Percentiles rank a stretch among this genome's conserved stretches.
These are phyloP conservation scores for Lithodes maja DNA, from an alignment of 2,888 invertebrate species.

Conservation along the genomic window DNA sequence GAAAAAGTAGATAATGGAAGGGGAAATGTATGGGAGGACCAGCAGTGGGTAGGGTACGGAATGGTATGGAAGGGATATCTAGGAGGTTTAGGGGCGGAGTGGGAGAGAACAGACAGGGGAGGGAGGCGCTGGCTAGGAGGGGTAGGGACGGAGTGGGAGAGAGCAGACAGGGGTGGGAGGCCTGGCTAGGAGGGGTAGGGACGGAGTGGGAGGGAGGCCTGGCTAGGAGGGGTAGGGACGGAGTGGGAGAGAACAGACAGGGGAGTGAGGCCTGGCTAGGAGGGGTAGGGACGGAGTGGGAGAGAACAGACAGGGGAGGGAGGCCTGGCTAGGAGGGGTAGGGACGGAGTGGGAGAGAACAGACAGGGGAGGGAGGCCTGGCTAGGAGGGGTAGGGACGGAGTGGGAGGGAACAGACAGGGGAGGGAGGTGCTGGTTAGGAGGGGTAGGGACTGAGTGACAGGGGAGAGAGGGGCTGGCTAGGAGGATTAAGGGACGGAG, in stretches of 20 bases:
- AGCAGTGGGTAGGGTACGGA: neutral
- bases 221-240: no score
- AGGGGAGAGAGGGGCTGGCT: neutral
- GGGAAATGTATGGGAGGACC: neutral
- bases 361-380: neutral
- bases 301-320: neutral
- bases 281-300: no score
- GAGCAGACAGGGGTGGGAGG: neutral
- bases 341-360: no score
- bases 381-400: neutral
- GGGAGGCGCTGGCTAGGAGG: neutral
- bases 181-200: neutral
- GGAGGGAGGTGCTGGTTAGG: neutral
- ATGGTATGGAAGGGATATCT: neutral
- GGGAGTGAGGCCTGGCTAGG: neutral
- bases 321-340: neutral
- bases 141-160: neutral
- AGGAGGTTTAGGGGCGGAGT: neutral
- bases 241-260: neutral
- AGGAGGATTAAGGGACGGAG: neutral
- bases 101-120: neutral
- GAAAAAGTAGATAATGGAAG: neutral
- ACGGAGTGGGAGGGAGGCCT: neutral
- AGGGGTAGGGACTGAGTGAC: neutral
- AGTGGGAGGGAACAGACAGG: no score